Evolutionary conservation across 1,140 invertebrate species (phyloP).

Genomic region (Epicauta chinensis): DNA sequence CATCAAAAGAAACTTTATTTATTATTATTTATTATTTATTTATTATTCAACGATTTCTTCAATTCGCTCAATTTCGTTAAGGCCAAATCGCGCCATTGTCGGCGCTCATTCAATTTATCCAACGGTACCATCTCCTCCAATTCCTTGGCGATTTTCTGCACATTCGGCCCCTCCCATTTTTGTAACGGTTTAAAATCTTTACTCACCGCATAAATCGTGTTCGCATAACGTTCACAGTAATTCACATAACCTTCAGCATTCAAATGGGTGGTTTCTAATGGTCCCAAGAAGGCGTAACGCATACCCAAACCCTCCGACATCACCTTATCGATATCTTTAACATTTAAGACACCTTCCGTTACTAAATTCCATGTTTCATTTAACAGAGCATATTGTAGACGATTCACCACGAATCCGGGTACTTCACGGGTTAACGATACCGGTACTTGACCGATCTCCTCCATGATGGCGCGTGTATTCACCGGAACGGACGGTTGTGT

Average conservation of each 20-base stretch:
- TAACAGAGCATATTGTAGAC: constrained; percentile 92
- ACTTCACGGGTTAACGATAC: constrained; percentile 80
- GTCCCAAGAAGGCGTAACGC: constrained; percentile 91
- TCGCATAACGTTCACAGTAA: constrained; percentile 69
- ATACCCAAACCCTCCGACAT: constrained; percentile 92
- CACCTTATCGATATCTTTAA: constrained; percentile 86
- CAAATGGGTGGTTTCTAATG: constrained; percentile 88
- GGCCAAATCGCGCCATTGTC: constrained; percentile 78
- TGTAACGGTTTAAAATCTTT: constrained; percentile 69
- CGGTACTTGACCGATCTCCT: constrained; percentile 84
- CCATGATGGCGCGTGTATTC: constrained; percentile 63
- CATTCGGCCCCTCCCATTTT: constrained; percentile 60
- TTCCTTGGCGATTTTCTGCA: constrained; percentile 58
- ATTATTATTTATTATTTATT: no score
- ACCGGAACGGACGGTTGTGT: constrained; percentile 63
- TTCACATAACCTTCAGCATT: constrained; percentile 84
- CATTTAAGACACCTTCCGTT: constrained; percentile 73
- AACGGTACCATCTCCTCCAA: constrained; percentile 68
- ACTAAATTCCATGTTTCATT: constrained; percentile 90
- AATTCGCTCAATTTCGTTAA: constrained; percentile 48
- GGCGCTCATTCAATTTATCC: constrained; percentile 63
- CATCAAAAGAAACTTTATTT: no score
- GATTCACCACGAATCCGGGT: constrained; percentile 87
- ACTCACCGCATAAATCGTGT: constrained; percentile 72
- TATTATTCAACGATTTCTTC: constrained; percentile 1